phyloP scores from a whole-genome alignment of 1,140 invertebrate genomes.

The Amyelois transitella region DNA sequence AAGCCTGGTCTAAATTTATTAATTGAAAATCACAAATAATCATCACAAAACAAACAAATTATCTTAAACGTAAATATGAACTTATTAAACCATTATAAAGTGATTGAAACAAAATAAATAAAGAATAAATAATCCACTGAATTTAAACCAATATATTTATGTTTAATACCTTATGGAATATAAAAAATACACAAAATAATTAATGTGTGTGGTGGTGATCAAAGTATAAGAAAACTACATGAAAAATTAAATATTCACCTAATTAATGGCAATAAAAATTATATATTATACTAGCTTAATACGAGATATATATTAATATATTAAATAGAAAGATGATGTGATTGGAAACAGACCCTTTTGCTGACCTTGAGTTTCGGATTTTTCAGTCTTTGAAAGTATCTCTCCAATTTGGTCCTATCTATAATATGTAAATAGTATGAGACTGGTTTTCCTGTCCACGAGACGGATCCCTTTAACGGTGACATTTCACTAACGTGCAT shows the following conservation, averaged over 20 bases:
- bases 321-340: constrained; percentile 39
- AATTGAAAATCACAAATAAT: no score
- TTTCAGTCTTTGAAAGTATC: constrained; percentile 94
- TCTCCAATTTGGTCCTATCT: constrained; percentile 95
- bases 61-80: no score
- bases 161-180: not conserved
- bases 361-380: constrained; percentile 87
- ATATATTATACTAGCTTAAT: constrained; percentile 3
- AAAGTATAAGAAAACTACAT: not conserved
- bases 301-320: constrained; percentile 10
- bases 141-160: no score
- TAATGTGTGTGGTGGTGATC: not conserved
- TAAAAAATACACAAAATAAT: no score
- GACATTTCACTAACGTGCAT: constrained; percentile 98
- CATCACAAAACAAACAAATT: no score
- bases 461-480: constrained; percentile 94
- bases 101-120: no score
- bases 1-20: no score
- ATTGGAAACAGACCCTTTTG: constrained; percentile 74
- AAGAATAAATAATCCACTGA: no score
- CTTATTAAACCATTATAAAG: no score
- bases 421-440: constrained; percentile 98
- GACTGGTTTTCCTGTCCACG: constrained; percentile 98
- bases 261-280: constrained; percentile 15
- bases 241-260: not conserved